Percentiles rank a stretch among this genome's conserved stretches.
Evolutionary conservation across 2,797 vertebrate species (phyloP).

Genomic region (Scolopax rusticola): DNA sequence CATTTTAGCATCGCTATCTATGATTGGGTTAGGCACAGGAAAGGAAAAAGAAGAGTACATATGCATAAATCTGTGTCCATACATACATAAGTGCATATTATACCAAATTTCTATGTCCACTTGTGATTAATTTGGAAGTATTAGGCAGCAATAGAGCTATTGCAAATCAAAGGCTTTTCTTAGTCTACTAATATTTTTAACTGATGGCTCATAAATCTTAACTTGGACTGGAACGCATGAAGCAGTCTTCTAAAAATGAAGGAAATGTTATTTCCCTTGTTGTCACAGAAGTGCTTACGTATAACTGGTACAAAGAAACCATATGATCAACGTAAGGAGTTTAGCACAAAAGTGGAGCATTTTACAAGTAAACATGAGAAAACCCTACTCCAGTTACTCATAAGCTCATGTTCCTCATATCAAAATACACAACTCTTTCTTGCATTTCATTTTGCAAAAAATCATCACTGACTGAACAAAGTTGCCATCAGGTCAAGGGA

Average conservation of each 20-base stretch:
- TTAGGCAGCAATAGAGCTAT: background rate
- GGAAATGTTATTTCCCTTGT: background rate
- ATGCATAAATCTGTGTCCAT: accelerated
- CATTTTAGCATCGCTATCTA: background rate
- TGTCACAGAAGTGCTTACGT: background rate
- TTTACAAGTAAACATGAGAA: background rate
- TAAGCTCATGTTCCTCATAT: background rate
- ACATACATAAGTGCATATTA: background rate
- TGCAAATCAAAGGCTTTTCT: background rate
- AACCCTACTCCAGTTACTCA: background rate
- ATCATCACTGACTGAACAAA: background rate
- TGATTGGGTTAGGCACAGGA: background rate
- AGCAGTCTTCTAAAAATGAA: background rate
- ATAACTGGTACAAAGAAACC: background rate
- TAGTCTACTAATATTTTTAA: background rate
- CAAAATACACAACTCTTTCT: background rate
- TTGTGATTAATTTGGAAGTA: background rate
- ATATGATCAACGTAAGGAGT: background rate
- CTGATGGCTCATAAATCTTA: background rate
- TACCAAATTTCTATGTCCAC: background rate
- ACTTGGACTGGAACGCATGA: background rate
- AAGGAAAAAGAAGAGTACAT: background rate
- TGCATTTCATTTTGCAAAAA: background rate
- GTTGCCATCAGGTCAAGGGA: background rate
- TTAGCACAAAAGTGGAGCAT: background rate